Base-by-base conservation (phyloP, 2,888 invertebrate species). In the Acrobasis consociella region DNA sequence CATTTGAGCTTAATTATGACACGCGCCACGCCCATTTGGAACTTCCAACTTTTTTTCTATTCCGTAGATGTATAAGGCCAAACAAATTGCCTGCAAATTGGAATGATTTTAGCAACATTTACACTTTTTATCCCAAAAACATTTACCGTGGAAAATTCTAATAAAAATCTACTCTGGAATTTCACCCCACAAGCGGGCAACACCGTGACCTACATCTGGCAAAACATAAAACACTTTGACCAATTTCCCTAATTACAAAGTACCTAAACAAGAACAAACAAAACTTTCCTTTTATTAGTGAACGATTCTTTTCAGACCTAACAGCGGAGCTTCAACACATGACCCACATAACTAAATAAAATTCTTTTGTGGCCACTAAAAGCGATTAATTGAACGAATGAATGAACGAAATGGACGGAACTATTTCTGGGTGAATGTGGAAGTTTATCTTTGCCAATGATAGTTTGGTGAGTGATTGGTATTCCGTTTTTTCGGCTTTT, bases 321-420 rank as follows among this genome's bases (percentile, higher is more conserved):
- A 17, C 42, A 56, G 17, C 11, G 42, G 5, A 16, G 9, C 31
- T 16, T 39, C 22, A 17, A 42, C 37, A 9, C 42, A 22, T 10
- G 17, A 56, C 42, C 56, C 17, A 42, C 42, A 17, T 56, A 42
- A 46, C 46, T 56, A 38, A 38, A 56, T 42, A 42, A 46, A 42
- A 42, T 56, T 42, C 39, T 56, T 56, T 56, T 56, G 42, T 56
- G 42, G 56, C 15, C 46, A 42, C 42, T 56, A 56, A 46, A 56
- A 56, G 56, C 56, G 13, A 16, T 56, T 42, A 56, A 42, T 56
- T 56, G 56, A 56, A 42, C 42, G 56, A 56, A 56, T 42, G 39
- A 42, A 56, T 56, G 38, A 38, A 55, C 39, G 16, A 7, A 42
- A 56, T 56, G 38, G 15, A 55, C 55, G 11, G 13, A 42, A 56